phyloP scores from a whole-genome alignment of 2,797 vertebrate genomes.

The Monodelphis domestica region DNA sequence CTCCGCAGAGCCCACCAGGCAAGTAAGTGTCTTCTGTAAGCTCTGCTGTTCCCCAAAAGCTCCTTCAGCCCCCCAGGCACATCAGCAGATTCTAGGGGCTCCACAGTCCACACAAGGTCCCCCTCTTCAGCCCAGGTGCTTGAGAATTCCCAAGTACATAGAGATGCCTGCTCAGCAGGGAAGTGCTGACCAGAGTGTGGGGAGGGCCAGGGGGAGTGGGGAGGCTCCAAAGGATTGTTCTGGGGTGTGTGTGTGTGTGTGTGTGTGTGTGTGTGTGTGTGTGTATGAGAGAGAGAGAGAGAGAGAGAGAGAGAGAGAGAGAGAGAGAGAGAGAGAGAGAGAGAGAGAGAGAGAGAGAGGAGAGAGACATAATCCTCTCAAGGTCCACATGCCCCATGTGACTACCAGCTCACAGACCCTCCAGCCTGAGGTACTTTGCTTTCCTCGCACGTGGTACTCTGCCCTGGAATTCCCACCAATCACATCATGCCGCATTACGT shows the following conservation, averaged over 20 bases:
- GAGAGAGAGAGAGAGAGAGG: neutral
- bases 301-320: neutral
- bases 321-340: neutral
- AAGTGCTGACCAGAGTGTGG: neutral
- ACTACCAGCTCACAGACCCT: neutral
- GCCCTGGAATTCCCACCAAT: conserved; percentile 1
- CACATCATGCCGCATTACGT: neutral
- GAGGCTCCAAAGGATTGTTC: neutral
- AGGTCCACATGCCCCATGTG: neutral
- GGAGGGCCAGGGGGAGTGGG: neutral
- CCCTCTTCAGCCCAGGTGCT: neutral
- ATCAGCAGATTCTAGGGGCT: neutral
- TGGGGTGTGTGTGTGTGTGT: neutral
- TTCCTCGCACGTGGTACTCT: neutral
- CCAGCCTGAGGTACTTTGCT: neutral
- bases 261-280: neutral
- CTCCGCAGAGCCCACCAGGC: neutral
- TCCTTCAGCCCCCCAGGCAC: neutral
- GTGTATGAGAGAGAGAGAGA: no score
- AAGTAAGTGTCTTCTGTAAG: neutral
- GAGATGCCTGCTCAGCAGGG: neutral
- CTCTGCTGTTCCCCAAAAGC: neutral
- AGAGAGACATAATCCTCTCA: neutral
- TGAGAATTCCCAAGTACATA: neutral
- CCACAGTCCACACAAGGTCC: neutral